Conservation (phyloP, 2,797 vertebrate species). For the Limosa lapponica region DNA sequence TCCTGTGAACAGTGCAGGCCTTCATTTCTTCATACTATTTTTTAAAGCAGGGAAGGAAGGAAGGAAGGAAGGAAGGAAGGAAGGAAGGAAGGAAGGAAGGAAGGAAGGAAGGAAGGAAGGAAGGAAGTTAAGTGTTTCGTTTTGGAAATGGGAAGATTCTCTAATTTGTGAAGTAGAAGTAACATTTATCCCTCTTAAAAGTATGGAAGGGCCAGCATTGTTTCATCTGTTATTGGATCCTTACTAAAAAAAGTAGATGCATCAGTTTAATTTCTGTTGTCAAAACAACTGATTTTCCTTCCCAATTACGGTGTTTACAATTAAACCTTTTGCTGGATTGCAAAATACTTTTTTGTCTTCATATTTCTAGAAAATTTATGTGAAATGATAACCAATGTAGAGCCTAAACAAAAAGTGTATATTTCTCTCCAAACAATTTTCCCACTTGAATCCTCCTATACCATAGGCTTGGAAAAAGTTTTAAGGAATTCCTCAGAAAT, state of each 20-base stretch:
- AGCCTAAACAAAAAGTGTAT: not conserved
- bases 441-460: not conserved
- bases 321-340: not conserved
- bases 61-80: too few relatives aligned
- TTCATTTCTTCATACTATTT: not conserved
- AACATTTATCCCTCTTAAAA: not conserved
- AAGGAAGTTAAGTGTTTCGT: not conserved
- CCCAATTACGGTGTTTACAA: not conserved
- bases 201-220: rapidly evolving
- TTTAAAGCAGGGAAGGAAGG: too few relatives aligned
- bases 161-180: not conserved
- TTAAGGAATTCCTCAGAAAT: not conserved
- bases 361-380: not conserved
- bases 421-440: not conserved
- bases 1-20: not conserved
- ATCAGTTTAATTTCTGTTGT: not conserved
- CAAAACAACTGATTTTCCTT: not conserved
- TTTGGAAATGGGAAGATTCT: not conserved
- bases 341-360: not conserved
- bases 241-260: not conserved
- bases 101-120: not conserved
- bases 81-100: too few relatives aligned
- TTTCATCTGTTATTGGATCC: not conserved
- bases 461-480: not conserved
- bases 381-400: not conserved